Conservation (phyloP, 2,113 vertebrate genomes). For the Seriola quinqueradiata region DNA sequence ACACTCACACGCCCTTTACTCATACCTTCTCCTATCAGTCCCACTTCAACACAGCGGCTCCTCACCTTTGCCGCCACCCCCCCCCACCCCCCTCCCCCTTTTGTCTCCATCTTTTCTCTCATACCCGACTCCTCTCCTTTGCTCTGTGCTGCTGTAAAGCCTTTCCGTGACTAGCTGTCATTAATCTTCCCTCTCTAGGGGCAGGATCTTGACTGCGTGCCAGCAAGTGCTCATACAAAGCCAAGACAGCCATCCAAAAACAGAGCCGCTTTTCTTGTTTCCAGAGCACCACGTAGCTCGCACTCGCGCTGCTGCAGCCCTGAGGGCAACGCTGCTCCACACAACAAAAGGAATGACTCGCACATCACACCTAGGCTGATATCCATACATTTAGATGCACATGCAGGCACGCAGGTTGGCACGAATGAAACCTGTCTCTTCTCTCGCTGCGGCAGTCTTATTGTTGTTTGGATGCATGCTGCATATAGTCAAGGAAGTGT, state of each 20-base stretch:
- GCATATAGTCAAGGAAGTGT: neutral
- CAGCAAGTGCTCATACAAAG: slow-evolving; percentile 80
- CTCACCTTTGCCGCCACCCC: slow-evolving; percentile 40
- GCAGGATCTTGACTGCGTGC: slow-evolving; percentile 84
- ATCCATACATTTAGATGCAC: slow-evolving; percentile 7
- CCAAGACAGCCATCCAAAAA: slow-evolving; percentile 82
- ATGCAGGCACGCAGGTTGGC: neutral
- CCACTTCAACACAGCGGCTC: slow-evolving; percentile 20
- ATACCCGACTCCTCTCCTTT: slow-evolving; percentile 52
- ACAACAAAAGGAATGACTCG: slow-evolving; percentile 67
- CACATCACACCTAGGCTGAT: slow-evolving; percentile 53
- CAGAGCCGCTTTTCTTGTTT: slow-evolving; percentile 82
- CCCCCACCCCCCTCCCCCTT: neutral
- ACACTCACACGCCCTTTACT: slow-evolving; percentile 47
- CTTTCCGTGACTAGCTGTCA: slow-evolving; percentile 88
- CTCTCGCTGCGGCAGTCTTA: neutral
- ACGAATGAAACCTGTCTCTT: neutral
- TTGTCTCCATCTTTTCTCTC: slow-evolving; percentile 45
- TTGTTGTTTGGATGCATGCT: neutral
- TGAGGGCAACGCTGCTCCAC: slow-evolving; percentile 46
- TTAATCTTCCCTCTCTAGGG: slow-evolving; percentile 86
- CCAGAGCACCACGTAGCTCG: slow-evolving; percentile 65
- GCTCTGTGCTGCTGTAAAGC: slow-evolving; percentile 72
- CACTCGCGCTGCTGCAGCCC: slow-evolving; percentile 62
- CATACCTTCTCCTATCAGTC: slow-evolving; percentile 29